Evolutionary conservation across 2,888 invertebrate species (phyloP), one percentile per base, ranked within the genome.

Genomic region (Acheta domesticus): DNA sequence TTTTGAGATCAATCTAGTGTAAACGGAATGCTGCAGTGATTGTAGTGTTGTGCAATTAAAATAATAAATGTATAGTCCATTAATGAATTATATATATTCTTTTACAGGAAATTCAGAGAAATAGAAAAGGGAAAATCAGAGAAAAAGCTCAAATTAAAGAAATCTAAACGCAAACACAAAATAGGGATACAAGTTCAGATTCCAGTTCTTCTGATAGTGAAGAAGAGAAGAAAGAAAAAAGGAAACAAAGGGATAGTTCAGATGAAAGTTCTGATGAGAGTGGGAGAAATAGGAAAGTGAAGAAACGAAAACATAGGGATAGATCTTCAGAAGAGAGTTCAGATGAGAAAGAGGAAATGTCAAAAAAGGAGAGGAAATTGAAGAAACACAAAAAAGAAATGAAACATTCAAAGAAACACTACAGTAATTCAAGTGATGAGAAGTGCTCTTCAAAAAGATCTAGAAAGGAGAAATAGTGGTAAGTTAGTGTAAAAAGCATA

Each of bases 71-170:
- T 36, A 8, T 36, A 23, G 36, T 36, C 36, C 36, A 36, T 36
- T 36, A 4, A 36, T 36, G 8, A 36, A 36, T n/a, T 8, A 8
- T 23, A n/a, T 23, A 36, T 36, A 8, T 23, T 74, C 74, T 36
- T 23, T 76, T 36, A 49, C 75, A 80, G 80, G 74, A 80, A 80
- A 50, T 74, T 80, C 14, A 78, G 78, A 78, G 23, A 78, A 77
- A 76, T 74, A 78, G 23, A 76, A 78, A 76, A 80, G 76, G 74
- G 78, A 80, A n/a, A 77, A 73, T 23, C 78, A 77, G 75, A 76
- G 19, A 21, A 78, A 48, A 19, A 50, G 75, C 21, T 12, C 36
- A 48, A 49, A 49, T 2, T 74, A 77, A 74, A 77, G 23, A 49
- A 79, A 80, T 16, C 12, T 5, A 62, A 62, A 62, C 62, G n/a